These are phyloP conservation scores for Rhagonycha fulva DNA, from an alignment of 2,888 invertebrate genomes.

Conservation along the genomic window DNA sequence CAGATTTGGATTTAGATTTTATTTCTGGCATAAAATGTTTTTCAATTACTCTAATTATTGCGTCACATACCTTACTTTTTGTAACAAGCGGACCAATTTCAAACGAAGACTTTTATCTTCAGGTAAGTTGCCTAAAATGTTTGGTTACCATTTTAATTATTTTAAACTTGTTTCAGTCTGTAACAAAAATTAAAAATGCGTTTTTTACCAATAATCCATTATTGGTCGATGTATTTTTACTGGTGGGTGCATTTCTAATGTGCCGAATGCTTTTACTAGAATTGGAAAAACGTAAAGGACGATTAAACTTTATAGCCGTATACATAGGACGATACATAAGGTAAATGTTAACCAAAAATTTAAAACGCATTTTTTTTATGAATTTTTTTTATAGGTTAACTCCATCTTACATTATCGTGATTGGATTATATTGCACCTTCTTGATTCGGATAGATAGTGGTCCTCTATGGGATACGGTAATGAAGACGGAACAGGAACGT, in stretches of 20 bases:
- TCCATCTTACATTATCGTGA: conserved; percentile 72
- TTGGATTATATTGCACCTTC: conserved; percentile 76
- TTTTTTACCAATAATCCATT: conserved; percentile 70
- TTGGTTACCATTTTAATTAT: background rate
- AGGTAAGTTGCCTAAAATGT: conserved; percentile 53
- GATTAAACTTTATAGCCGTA: conserved; percentile 64
- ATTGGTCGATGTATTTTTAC: conserved; percentile 73
- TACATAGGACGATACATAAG: conserved; percentile 71
- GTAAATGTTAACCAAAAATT: conserved; percentile 47
- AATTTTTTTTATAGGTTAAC: conserved; percentile 62
- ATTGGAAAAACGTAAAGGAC: conserved; percentile 67
- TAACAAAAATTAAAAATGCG: conserved; percentile 61
- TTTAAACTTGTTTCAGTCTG: conserved; percentile 56
- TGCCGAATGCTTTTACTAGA: conserved; percentile 69
- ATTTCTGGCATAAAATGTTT: conserved; percentile 62
- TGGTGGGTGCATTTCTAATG: conserved; percentile 73
- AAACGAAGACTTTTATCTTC: conserved; percentile 66
- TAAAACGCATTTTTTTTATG: background rate
- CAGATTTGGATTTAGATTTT: conserved; percentile 65
- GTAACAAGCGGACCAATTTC: conserved; percentile 69
- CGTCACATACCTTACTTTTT: conserved; percentile 69
- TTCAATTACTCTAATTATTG: conserved; percentile 69
- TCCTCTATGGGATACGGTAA: conserved; percentile 71
- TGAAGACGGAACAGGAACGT: conserved; percentile 60
- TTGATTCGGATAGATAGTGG: conserved; percentile 71